A percentile compares a stretch with the other conserved stretches of the same genome.
phyloP scores from a whole-genome alignment of 2,797 vertebrate species.

The Botia almorhae region DNA sequence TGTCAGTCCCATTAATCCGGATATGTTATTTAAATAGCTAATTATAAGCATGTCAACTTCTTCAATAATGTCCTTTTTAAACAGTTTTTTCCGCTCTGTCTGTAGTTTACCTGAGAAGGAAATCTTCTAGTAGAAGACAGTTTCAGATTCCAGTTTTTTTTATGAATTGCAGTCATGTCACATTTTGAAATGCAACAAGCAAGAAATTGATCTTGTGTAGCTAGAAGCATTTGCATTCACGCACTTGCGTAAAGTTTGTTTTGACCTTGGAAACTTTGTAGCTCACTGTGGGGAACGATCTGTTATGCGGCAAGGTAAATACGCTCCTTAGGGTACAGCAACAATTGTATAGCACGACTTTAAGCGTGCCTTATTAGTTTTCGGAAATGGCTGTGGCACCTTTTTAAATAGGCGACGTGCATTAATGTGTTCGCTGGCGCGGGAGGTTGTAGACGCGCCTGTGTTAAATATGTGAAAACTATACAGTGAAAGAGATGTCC shows the following conservation, averaged over 20 bases:
- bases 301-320: conserved; percentile 2
- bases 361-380: conserved; percentile 36
- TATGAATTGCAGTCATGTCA: no score
- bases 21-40: background rate
- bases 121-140: no score
- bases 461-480: conserved; percentile 62
- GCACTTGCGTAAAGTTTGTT: background rate
- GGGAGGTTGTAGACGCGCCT: conserved; percentile 42
- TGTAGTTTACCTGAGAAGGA: no score
- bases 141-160: no score
- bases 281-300: background rate
- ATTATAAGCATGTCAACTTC: background rate
- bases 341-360: conserved; percentile 33
- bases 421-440: conserved; percentile 38
- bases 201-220: background rate
- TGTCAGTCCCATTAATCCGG: background rate
- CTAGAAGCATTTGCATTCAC: background rate
- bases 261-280: conserved; percentile 10
- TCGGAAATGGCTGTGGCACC: conserved; percentile 27
- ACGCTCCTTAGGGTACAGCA: background rate
- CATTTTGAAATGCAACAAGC: background rate
- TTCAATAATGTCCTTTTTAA: background rate
- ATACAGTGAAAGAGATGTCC: conserved; percentile 49
- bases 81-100: no score
- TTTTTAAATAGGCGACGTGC: conserved; percentile 32